phyloP scores from a whole-genome alignment of 2,888 invertebrate genomes.

The Alcis repandata region DNA sequence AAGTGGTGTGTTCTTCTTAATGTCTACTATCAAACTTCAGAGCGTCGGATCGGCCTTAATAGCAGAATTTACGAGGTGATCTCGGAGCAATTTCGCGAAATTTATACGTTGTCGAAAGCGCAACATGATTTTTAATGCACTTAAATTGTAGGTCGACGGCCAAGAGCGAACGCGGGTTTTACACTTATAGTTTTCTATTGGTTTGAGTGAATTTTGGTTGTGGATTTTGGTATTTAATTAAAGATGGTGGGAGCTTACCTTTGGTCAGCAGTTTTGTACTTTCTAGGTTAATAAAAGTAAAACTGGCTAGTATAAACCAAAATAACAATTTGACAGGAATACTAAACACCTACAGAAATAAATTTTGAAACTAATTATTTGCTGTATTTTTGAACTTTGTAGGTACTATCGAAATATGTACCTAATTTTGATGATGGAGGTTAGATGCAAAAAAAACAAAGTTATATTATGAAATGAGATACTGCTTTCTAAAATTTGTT shows the following conservation, averaged over 20 bases:
- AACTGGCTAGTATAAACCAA: no score
- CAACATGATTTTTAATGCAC: constrained; percentile 63
- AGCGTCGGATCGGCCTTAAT: constrained; percentile 45
- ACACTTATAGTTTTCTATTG: not conserved
- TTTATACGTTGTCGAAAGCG: constrained; percentile 65
- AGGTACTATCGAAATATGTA: no score
- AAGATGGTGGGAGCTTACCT: no score
- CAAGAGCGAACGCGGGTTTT: constrained; percentile 23
- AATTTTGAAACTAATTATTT: no score
- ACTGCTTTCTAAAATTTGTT: no score
- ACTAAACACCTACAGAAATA: no score
- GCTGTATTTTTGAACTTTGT: not conserved
- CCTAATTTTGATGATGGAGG: no score
- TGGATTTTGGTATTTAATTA: not conserved
- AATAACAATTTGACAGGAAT: no score
- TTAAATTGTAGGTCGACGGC: constrained; percentile 46
- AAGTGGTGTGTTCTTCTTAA: constrained; percentile 41
- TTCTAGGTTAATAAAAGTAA: no score
- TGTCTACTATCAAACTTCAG: constrained; percentile 46
- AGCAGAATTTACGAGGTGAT: constrained; percentile 67
- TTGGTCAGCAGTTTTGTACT: no score
- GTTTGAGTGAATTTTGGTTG: not conserved
- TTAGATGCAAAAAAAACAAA: no score
- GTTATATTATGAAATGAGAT: no score
- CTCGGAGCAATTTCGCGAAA: constrained; percentile 67